Evolutionary conservation across 2,888 invertebrate species (phyloP).

Genomic region (Polyploca ridens): DNA sequence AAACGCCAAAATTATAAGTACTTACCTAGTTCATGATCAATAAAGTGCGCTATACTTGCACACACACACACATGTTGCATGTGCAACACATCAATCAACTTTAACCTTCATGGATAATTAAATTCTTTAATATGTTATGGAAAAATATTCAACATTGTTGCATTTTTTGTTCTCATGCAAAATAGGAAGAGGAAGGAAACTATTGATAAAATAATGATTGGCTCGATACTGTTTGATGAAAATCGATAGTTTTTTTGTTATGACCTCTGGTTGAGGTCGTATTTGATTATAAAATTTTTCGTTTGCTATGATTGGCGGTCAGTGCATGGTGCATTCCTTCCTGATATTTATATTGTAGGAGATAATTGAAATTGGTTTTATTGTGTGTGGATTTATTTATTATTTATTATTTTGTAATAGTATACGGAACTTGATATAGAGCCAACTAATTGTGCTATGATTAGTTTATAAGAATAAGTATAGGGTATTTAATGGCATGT

Average conservation of each 20-base stretch:
- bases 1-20: slow-evolving; percentile 2
- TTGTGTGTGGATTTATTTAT: no score
- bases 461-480: no score
- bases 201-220: background rate
- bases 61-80: background rate
- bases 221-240: slow-evolving; percentile 11
- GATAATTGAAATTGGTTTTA: slow-evolving; percentile 15
- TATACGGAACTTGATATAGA: background rate
- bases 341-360: background rate
- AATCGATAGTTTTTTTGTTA: slow-evolving; percentile 20
- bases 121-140: slow-evolving; percentile 3
- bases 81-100: slow-evolving; percentile 8
- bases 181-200: slow-evolving; percentile 22
- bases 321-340: background rate
- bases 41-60: background rate
- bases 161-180: background rate
- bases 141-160: background rate
- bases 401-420: background rate
- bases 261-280: slow-evolving; percentile 29
- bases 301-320: slow-evolving; percentile 14
- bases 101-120: slow-evolving; percentile 5
- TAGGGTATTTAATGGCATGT: no score
- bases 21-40: slow-evolving; percentile 26
- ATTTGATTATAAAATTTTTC: slow-evolving; percentile 31
- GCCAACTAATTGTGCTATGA: no score